Percentiles rank a stretch among this genome's conserved stretches.
phyloP scores from a whole-genome alignment of 2,113 vertebrate species.

The Ondatra zibethicus region DNA sequence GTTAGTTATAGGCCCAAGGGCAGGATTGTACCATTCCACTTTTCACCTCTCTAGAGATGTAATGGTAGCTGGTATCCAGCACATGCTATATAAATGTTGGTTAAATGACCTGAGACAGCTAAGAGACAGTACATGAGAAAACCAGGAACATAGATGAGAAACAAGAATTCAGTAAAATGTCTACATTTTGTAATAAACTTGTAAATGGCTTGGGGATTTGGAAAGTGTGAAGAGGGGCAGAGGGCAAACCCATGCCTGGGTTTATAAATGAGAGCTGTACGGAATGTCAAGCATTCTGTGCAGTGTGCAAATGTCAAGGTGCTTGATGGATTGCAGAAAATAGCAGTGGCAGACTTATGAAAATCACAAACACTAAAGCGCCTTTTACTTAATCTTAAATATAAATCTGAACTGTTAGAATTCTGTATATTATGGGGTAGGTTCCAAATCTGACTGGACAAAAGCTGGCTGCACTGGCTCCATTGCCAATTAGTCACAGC shows the following conservation, averaged over 20 bases:
- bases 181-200: neutral
- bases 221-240: neutral
- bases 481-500: neutral
- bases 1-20: neutral
- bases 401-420: neutral
- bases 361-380: neutral
- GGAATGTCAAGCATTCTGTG: neutral
- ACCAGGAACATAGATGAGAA: neutral
- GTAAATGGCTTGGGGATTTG: neutral
- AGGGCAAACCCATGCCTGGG: neutral
- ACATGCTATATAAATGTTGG: neutral
- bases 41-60: neutral
- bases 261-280: neutral
- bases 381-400: neutral
- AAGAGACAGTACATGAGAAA: neutral
- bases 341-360: neutral
- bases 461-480: neutral
- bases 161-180: neutral
- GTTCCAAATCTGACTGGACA: neutral
- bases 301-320: neutral
- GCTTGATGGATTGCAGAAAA: slow-evolving; percentile 18
- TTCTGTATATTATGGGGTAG: neutral
- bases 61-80: neutral
- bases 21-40: neutral
- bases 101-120: neutral